Evolutionary conservation across 2,797 vertebrate genomes (phyloP).

Genomic region (Spea hammondii): DNA sequence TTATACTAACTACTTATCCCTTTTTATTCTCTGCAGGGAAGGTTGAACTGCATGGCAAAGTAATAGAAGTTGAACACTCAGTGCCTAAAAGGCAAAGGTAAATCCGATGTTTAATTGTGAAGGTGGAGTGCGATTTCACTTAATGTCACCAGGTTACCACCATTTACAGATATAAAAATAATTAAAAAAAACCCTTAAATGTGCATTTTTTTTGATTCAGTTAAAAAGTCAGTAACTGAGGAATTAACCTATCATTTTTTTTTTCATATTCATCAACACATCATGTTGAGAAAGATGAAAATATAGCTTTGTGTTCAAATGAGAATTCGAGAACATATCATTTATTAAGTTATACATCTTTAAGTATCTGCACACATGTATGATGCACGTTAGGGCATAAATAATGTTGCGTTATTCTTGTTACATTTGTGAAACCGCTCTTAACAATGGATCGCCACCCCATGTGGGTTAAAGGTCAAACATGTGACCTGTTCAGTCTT

Average conservation of each 20-base stretch:
- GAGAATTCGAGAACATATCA: not conserved
- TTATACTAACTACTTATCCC: conserved; percentile 6
- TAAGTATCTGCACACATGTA: not conserved
- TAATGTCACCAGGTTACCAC: not conserved
- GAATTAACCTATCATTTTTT: not conserved
- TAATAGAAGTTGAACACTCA: conserved; percentile 95
- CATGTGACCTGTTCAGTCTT: not conserved
- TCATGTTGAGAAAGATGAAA: too few species aligned
- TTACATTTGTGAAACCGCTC: not conserved
- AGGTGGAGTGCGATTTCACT: too few species aligned
- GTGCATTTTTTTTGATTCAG: not conserved
- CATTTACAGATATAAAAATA: not conserved
- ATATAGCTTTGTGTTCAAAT: not conserved
- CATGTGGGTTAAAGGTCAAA: conserved; percentile 12
- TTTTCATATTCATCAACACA: not conserved
- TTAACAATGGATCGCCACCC: not conserved
- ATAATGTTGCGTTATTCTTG: not conserved
- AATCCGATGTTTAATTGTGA: conserved; percentile 14
- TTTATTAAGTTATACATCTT: not conserved
- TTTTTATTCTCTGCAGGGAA: conserved; percentile 80
- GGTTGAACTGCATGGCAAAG: conserved; percentile 96
- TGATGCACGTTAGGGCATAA: not conserved
- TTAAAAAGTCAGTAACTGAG: not conserved
- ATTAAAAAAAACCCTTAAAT: not conserved
- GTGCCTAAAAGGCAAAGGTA: conserved; percentile 99